Conservation (phyloP, 2,113 vertebrate species). For the Helogale parvula region DNA sequence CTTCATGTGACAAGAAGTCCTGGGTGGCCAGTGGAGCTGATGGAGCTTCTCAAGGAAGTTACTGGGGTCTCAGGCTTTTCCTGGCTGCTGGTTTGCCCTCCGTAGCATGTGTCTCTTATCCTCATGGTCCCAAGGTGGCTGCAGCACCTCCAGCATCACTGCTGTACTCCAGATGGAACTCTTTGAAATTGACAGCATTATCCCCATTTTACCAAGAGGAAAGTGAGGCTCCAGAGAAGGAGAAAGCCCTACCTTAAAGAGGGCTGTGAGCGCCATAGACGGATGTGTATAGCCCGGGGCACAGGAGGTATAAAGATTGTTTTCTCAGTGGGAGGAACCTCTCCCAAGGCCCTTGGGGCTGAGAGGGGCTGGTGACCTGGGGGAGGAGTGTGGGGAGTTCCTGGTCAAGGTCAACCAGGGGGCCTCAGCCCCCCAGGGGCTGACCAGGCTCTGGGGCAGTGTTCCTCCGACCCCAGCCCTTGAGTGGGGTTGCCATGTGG, state of each 20-base stretch:
- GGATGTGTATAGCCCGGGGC: rapidly evolving
- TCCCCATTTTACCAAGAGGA: not conserved
- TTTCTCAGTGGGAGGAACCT: not conserved
- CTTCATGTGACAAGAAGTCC: not conserved
- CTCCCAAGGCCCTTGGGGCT: not conserved
- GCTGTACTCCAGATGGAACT: not conserved
- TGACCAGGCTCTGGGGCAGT: not conserved
- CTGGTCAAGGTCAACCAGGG: not conserved
- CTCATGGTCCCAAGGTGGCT: not conserved
- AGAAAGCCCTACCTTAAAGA: not conserved
- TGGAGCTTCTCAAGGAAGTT: not conserved
- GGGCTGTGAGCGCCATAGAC: not conserved
- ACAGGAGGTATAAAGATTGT: rapidly evolving
- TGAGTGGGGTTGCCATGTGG: rapidly evolving
- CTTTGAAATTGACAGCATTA: not conserved
- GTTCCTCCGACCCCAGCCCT: not conserved
- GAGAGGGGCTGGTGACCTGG: not conserved
- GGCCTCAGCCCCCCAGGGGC: not conserved
- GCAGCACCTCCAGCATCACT: not conserved
- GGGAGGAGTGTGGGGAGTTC: not conserved
- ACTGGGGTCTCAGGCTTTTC: not conserved
- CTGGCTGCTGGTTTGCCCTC: not conserved
- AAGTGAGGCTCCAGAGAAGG: not conserved
- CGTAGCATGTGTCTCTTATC: not conserved
- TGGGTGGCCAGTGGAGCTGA: not conserved